Base-by-base conservation (phyloP, 1,140 invertebrate species). In the Calliopsis andreniformis region DNA sequence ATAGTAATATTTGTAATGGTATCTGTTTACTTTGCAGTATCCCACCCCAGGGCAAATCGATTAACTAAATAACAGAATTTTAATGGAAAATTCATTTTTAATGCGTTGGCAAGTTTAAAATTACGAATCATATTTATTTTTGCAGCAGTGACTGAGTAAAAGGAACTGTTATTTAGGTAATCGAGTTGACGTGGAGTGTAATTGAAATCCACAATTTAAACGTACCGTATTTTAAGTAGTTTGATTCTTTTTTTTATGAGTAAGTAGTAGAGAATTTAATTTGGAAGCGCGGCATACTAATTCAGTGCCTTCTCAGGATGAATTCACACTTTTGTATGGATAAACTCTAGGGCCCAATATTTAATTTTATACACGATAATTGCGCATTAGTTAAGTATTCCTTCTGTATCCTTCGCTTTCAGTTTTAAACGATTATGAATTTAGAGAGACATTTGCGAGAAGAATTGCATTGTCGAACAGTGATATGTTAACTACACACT, bases 11-110 rank as follows among this genome's bases (percentile, higher is more conserved):
- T 55, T 56, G 20, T 25, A 53, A 55, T 45, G 23, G 25, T 62
- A 73, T 20, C 39, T 30, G 23, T 45, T 70, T 39, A 5, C 14
- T 43, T 45, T 42, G n/a, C 25, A 43, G 20, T 23, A 47, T 12
- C 43, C 18, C 55, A 70, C 66, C 66, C 70, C 61, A 32, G 64
- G 61, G 51, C 47, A 73, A 66, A 43, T 49, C 30, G 49, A 42
- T 28, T 30, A 30, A 47, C 20, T 23, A 16, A 73, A 64, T 43
- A 51, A 66, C 25, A n/a, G n/a, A 42, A 51, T 72, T 72, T 53
- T 53, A 72, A 62, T 69, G n/a, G 62, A 59, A 43, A 25, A 3
- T 47, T 47, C 28, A 49, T 25, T 71, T 20, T 30, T 43, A 16
- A 58, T 10, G n/a, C n/a, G n/a, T n/a, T n/a, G n/a, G n/a, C n/a